phyloP scores from a whole-genome alignment of 2,113 vertebrate genomes.

The Carettochelys insculpta region DNA sequence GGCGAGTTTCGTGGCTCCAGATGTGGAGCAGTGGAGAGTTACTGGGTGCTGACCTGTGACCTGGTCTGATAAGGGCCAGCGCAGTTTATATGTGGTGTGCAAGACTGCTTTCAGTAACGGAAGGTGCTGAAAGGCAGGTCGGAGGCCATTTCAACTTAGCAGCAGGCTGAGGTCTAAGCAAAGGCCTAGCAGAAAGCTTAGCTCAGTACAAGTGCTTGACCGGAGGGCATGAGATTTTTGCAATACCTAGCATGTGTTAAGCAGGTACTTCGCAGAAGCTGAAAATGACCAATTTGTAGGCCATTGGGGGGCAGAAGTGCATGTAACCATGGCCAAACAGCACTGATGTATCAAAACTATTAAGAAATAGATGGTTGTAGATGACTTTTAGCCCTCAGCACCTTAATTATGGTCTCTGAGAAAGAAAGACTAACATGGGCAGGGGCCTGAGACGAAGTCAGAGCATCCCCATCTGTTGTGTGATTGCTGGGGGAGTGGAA shows the following conservation, averaged over 20 bases:
- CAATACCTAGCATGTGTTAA: neutral
- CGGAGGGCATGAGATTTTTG: neutral
- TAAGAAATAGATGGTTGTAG: neutral
- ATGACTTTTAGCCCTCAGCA: neutral
- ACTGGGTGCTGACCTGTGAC: neutral
- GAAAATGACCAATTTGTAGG: neutral
- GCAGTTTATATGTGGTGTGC: neutral
- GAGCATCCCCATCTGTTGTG: neutral
- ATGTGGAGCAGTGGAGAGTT: neutral
- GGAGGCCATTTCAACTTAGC: neutral
- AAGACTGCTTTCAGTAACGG: neutral
- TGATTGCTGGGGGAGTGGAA: neutral
- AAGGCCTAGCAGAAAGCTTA: neutral
- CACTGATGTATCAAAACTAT: neutral
- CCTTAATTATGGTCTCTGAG: neutral
- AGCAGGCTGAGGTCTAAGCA: neutral
- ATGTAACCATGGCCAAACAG: neutral
- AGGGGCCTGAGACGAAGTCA: fast-evolving
- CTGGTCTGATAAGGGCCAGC: neutral
- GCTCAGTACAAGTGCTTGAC: neutral
- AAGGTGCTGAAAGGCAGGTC: neutral
- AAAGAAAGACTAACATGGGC: neutral
- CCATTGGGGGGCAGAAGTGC: no score
- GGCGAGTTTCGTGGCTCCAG: neutral
- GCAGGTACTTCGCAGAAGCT: neutral